These are phyloP conservation scores for Leptopilina myrica DNA, from an alignment of 2,888 invertebrate genomes.

Conservation along the genomic window DNA sequence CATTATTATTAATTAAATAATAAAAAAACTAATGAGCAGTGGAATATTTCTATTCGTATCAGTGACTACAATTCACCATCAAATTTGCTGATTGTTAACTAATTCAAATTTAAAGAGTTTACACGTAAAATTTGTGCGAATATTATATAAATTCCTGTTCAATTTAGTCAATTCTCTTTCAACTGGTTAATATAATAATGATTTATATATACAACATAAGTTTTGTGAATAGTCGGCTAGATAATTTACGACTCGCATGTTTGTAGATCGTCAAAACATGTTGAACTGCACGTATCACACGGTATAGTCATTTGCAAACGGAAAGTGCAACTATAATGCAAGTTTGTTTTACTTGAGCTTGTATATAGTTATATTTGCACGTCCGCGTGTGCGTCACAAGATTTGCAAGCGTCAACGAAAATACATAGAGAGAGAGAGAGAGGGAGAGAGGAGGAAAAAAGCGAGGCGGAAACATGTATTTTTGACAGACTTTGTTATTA, in stretches of 20 bases:
- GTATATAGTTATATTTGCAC: neutral
- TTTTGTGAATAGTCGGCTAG: neutral
- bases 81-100: no score
- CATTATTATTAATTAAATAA: no score
- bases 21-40: no score
- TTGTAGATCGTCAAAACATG: constrained; percentile 15
- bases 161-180: no score
- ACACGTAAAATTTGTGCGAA: no score
- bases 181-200: no score
- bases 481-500: constrained; percentile 1
- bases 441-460: neutral
- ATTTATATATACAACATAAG: neutral
- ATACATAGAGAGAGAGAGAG: neutral
- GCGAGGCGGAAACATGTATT: neutral
- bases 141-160: no score
- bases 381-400: neutral
- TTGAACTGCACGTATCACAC: neutral
- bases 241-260: constrained; percentile 19
- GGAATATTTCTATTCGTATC: no score
- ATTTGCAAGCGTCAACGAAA: constrained; percentile 9
- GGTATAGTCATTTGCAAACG: neutral
- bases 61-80: no score
- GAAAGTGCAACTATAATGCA: constrained; percentile 14
- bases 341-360: constrained; percentile 24
- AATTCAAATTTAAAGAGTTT: no score